Percentiles rank a stretch among this genome's conserved stretches.
Evolutionary conservation across 2,113 vertebrate genomes (phyloP).

Genomic region (Myiopsitta monachus): DNA sequence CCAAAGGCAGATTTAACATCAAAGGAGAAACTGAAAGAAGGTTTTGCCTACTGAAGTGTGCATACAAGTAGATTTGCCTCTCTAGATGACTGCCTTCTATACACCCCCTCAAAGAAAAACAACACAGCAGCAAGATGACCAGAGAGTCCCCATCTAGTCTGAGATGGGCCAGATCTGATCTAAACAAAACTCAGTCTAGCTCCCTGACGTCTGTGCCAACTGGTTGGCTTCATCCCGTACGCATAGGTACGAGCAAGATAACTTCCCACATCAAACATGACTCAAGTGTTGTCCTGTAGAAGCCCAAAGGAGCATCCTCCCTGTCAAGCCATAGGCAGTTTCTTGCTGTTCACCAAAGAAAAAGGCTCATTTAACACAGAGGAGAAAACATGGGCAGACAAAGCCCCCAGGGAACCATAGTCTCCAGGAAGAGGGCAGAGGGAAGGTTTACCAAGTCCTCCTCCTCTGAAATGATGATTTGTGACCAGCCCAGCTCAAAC

Average conservation of each 20-base stretch:
- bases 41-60: background rate
- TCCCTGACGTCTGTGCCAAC: background rate
- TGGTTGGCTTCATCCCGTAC: background rate
- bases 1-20: background rate
- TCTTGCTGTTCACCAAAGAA: background rate
- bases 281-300: background rate
- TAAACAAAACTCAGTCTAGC: background rate
- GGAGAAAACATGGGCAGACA: background rate
- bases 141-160: background rate
- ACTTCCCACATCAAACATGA: accelerated
- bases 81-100: background rate
- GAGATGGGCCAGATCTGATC: background rate
- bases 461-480: background rate
- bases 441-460: background rate
- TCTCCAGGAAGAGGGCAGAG: background rate
- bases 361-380: background rate
- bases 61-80: background rate
- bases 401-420: background rate
- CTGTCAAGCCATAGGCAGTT: background rate
- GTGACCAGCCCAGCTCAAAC: background rate
- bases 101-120: background rate
- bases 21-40: background rate
- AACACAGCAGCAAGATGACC: background rate
- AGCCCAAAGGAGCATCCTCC: background rate
- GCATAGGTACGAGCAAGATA: accelerated